phyloP scores from a whole-genome alignment of 2,888 invertebrate species.

The Herminia tarsipennalis region DNA sequence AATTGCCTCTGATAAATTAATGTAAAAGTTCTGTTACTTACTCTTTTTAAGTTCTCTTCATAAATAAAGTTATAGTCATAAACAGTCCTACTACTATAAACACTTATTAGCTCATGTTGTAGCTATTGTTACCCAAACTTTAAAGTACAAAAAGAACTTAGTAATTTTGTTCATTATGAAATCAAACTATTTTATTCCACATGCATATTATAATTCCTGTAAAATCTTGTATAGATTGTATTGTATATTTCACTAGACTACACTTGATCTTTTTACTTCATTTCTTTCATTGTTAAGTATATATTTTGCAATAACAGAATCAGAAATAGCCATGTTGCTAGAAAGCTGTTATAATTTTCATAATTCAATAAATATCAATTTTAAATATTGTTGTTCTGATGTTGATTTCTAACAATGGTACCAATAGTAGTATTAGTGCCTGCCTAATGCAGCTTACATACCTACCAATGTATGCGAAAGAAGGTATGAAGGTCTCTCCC shows the following conservation, averaged over 20 bases:
- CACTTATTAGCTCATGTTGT: conserved; percentile 12
- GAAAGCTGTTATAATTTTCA: conserved; percentile 32
- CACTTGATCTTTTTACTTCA: conserved; percentile 12
- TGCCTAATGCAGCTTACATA: too few relatives aligned
- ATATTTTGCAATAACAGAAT: conserved; percentile 8
- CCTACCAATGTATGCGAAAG: too few relatives aligned
- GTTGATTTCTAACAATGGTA: too few relatives aligned
- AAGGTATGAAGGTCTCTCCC: too few relatives aligned
- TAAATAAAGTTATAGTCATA: conserved; percentile 1
- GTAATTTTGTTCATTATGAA: conserved; percentile 38
- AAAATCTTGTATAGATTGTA: conserved; percentile 30
- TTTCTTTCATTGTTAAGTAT: conserved; percentile 13
- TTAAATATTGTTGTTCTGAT: too few relatives aligned
- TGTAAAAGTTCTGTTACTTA: background rate
- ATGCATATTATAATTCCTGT: conserved; percentile 32
- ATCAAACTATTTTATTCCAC: conserved; percentile 36
- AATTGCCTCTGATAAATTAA: too few relatives aligned
- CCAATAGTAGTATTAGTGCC: too few relatives aligned
- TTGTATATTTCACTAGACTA: conserved; percentile 17
- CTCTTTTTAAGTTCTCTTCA: background rate
- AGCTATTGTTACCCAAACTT: conserved; percentile 33
- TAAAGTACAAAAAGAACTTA: conserved; percentile 53
- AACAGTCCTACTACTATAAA: conserved; percentile 12
- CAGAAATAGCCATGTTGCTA: conserved; percentile 11
- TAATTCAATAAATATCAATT: too few relatives aligned